These are phyloP conservation scores for Caradrina kadenii DNA, from an alignment of 2,888 invertebrate species.

Conservation along the genomic window DNA sequence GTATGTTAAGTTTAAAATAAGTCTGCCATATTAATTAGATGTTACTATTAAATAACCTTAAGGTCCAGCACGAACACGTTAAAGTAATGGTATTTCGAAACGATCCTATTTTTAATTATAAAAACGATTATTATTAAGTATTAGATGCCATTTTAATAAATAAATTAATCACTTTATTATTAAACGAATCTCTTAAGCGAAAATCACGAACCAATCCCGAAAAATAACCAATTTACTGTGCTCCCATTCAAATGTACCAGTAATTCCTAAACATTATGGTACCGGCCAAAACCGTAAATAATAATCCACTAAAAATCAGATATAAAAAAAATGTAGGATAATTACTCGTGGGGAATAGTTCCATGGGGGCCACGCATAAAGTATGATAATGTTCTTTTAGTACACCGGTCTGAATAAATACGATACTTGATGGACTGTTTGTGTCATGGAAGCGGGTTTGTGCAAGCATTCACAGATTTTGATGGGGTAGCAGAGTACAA, in stretches of 20 bases:
- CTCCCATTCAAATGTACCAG: constrained; percentile 50
- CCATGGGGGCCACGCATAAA: constrained; percentile 82
- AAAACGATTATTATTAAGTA: too few relatives aligned
- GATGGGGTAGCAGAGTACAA: constrained; percentile 87
- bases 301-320: constrained; percentile 88
- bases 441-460: constrained; percentile 91
- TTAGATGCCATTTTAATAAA: too few relatives aligned
- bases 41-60: too few relatives aligned
- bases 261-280: constrained; percentile 69
- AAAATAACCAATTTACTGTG: constrained; percentile 44
- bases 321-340: constrained; percentile 90
- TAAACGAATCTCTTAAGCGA: neutral
- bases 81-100: too few relatives aligned
- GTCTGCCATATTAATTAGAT: too few relatives aligned
- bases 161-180: too few relatives aligned
- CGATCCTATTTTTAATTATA: too few relatives aligned
- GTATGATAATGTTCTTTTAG: constrained; percentile 72
- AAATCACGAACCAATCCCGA: neutral
- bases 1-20: too few relatives aligned
- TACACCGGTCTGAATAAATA: constrained; percentile 75
- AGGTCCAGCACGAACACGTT: too few relatives aligned
- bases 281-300: constrained; percentile 85
- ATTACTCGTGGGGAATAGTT: constrained; percentile 86
- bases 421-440: constrained; percentile 86
- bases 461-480: constrained; percentile 91